phyloP scores from a whole-genome alignment of 2,888 invertebrate genomes.

The Chymomyza fuscimana region DNA sequence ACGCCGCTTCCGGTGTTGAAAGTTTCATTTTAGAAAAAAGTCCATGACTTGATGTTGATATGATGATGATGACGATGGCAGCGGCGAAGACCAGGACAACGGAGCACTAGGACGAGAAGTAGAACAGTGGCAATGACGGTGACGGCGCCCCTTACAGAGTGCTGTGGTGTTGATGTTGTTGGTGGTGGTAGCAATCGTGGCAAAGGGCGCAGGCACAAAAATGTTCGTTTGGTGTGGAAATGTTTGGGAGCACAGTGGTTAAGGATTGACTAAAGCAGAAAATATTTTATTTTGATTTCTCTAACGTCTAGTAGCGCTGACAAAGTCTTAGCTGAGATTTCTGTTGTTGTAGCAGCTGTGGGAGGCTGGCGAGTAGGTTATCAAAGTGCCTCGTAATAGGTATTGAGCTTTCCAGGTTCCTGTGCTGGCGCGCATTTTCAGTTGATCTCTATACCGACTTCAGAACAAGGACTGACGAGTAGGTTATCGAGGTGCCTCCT shows the following conservation, averaged over 20 bases:
- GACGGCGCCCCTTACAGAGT: neutral
- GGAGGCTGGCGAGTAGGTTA: too few species aligned
- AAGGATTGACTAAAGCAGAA: neutral
- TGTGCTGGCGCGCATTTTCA: too few species aligned
- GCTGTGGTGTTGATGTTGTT: neutral
- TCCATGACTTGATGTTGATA: conserved; percentile 65
- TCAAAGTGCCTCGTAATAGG: too few species aligned
- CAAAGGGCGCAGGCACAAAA: conserved; percentile 32
- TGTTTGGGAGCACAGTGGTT: conserved; percentile 33
- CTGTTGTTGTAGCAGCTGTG: too few species aligned
- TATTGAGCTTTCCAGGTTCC: too few species aligned
- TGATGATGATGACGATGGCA: conserved; percentile 46
- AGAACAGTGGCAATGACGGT: neutral
- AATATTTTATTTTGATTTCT: neutral
- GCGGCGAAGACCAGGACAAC: conserved; percentile 13
- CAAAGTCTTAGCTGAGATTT: too few species aligned
- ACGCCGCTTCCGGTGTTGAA: conserved; percentile 75
- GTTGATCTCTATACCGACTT: too few species aligned
- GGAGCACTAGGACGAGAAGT: neutral
- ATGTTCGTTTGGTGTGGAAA: conserved; percentile 4
- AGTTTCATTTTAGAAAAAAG: conserved; percentile 64
- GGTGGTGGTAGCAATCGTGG: conserved; percentile 35
- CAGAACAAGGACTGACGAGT: too few species aligned
- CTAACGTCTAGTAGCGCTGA: too few species aligned
- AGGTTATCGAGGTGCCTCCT: too few species aligned